Percentiles rank a stretch among this genome's conserved stretches.
These are phyloP conservation scores for Eunapius fragilis DNA, from an alignment of 37 sponge, comb jelly and placozoan genomes.

Conservation along the genomic window DNA sequence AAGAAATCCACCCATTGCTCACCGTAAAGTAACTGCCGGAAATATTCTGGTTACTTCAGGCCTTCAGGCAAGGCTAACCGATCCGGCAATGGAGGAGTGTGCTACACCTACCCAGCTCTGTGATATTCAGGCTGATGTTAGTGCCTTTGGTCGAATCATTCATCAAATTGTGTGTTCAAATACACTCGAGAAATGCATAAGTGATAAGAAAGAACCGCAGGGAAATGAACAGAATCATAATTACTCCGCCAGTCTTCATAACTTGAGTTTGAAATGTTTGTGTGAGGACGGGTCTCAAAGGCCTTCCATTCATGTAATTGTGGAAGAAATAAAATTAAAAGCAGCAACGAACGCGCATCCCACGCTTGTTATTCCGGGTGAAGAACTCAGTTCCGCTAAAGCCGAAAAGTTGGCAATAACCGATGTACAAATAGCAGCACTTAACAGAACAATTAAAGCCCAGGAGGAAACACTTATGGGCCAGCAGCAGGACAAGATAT, in stretches of 20 bases:
- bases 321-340: constrained; percentile 2
- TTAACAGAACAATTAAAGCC: constrained; percentile 20
- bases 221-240: not conserved
- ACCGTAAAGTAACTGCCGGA: constrained; percentile 25
- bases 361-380: not conserved
- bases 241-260: not conserved
- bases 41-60: constrained; percentile 34
- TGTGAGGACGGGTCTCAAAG: not conserved
- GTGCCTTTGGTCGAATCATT: not conserved
- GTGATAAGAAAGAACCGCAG: not conserved
- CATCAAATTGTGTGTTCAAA: not conserved
- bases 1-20: constrained; percentile 21
- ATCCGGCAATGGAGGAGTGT: not conserved
- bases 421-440: constrained; percentile 19
- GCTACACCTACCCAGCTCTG: not conserved
- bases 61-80: constrained; percentile 46
- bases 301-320: not conserved
- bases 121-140: not conserved
- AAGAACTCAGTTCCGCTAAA: not conserved
- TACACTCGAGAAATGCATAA: not conserved
- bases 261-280: not conserved
- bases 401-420: constrained; percentile 17
- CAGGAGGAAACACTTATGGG: constrained; percentile 44
- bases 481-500: constrained; percentile 13
- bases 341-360: not conserved